These are phyloP conservation scores for Lindbergichthys nudifrons DNA, from an alignment of 2,797 vertebrate species.

Conservation along the genomic window DNA sequence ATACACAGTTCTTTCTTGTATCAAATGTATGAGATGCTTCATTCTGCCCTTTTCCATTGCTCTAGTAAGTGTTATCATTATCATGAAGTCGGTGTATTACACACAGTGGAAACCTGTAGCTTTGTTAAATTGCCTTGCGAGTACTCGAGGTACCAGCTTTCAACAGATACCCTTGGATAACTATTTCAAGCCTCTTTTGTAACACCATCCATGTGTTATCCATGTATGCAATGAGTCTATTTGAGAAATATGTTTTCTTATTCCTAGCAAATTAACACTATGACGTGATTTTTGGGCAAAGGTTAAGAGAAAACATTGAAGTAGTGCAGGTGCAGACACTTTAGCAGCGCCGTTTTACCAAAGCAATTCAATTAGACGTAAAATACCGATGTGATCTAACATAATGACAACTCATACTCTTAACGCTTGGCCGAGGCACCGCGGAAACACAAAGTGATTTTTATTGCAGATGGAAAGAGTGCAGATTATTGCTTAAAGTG, in stretches of 20 bases:
- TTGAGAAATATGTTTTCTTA: no score
- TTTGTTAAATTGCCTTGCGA: neutral
- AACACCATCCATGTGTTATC: neutral
- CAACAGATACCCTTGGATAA: neutral
- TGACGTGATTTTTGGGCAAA: constrained; percentile 7
- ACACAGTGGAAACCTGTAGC: neutral
- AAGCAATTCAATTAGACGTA: constrained; percentile 61
- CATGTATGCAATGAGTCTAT: neutral
- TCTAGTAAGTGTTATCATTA: neutral
- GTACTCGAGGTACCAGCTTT: neutral
- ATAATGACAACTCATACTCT: constrained; percentile 57
- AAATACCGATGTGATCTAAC: constrained; percentile 55
- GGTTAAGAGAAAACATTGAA: constrained; percentile 17
- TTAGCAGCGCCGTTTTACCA: neutral
- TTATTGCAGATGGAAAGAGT: constrained; percentile 36
- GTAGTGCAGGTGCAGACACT: neutral
- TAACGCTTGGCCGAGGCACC: constrained; percentile 33
- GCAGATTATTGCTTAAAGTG: constrained; percentile 21
- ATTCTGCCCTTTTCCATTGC: neutral
- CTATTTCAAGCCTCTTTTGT: neutral
- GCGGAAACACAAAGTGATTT: constrained; percentile 40
- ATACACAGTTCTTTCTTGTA: constrained; percentile 6
- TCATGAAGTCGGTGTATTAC: neutral
- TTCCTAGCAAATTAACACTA: constrained; percentile 1
- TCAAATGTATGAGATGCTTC: neutral